These are phyloP conservation scores for Lagopus muta DNA, from an alignment of 2,113 vertebrate species.

Conservation along the genomic window DNA sequence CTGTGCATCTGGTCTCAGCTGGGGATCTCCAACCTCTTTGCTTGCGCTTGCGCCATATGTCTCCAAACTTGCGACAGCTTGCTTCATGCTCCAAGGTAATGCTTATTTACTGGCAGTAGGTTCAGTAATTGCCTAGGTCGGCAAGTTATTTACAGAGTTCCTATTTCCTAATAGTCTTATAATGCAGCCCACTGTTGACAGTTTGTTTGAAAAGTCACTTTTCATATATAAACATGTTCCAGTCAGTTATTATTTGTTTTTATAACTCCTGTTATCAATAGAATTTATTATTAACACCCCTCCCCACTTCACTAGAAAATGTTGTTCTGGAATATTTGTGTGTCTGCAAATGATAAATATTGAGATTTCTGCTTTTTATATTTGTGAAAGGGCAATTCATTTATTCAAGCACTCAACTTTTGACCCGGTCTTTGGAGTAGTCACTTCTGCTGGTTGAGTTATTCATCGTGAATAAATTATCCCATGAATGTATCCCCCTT, in stretches of 20 bases:
- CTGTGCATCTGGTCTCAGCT: not conserved
- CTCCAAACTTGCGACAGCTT: slow-evolving; percentile 43
- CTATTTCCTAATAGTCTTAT: slow-evolving; percentile 59
- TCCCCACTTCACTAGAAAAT: slow-evolving; percentile 64
- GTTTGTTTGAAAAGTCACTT: slow-evolving; percentile 68
- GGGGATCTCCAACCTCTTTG: not conserved
- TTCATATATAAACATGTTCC: slow-evolving; percentile 65
- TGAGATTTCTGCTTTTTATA: slow-evolving; percentile 63
- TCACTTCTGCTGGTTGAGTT: slow-evolving; percentile 67
- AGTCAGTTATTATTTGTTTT: slow-evolving; percentile 71
- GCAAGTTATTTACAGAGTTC: slow-evolving; percentile 59
- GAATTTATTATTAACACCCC: slow-evolving; percentile 70
- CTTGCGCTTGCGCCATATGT: not conserved
- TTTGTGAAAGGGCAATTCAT: slow-evolving; percentile 74
- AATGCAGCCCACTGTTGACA: slow-evolving; percentile 64
- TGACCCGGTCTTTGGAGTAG: slow-evolving; percentile 68
- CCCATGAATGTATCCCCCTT: slow-evolving; percentile 29
- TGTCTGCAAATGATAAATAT: slow-evolving; percentile 72
- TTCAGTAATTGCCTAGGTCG: slow-evolving; percentile 15
- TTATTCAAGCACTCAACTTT: slow-evolving; percentile 74
- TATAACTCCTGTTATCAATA: slow-evolving; percentile 69
- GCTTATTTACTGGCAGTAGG: slow-evolving; percentile 60
- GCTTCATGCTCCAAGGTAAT: slow-evolving; percentile 17
- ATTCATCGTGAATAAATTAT: slow-evolving; percentile 65
- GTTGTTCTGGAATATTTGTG: slow-evolving; percentile 66